Percentiles rank a stretch among this genome's conserved stretches.
Conservation (phyloP, 2,113 vertebrate genomes). For the Campylomormyrus tamandua region DNA sequence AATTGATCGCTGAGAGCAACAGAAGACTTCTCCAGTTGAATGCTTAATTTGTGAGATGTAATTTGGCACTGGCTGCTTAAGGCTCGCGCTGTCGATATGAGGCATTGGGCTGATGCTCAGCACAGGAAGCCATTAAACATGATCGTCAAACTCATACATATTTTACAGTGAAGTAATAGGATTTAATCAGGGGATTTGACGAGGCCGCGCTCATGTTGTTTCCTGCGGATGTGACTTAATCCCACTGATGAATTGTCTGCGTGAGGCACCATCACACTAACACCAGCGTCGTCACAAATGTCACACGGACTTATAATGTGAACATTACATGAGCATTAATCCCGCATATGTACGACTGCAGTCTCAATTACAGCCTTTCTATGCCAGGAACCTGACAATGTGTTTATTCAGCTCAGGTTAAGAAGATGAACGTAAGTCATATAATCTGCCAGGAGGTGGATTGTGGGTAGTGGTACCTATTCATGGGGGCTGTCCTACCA, state of each 20-base stretch:
- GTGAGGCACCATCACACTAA: background rate
- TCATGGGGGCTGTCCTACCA: background rate
- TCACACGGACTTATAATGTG: slow-evolving; percentile 1
- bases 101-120: slow-evolving; percentile 19
- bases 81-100: slow-evolving; percentile 42
- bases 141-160: slow-evolving; percentile 33
- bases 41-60: slow-evolving; percentile 52
- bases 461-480: background rate
- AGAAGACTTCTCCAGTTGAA: slow-evolving; percentile 45
- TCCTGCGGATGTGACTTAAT: background rate
- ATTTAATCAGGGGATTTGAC: slow-evolving; percentile 24
- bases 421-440: background rate
- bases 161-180: slow-evolving; percentile 27
- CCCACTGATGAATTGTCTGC: background rate
- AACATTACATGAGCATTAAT: background rate
- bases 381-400: background rate
- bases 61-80: slow-evolving; percentile 46
- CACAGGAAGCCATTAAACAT: slow-evolving; percentile 18
- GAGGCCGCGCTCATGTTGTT: background rate
- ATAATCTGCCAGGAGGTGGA: background rate
- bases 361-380: background rate
- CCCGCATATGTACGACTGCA: background rate
- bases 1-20: slow-evolving; percentile 61
- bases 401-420: background rate
- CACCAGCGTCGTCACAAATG: background rate